A percentile compares a stretch with the other conserved stretches of the same genome.
Conservation (phyloP, 1,140 invertebrate species). For the Tetramorium simillimum region DNA sequence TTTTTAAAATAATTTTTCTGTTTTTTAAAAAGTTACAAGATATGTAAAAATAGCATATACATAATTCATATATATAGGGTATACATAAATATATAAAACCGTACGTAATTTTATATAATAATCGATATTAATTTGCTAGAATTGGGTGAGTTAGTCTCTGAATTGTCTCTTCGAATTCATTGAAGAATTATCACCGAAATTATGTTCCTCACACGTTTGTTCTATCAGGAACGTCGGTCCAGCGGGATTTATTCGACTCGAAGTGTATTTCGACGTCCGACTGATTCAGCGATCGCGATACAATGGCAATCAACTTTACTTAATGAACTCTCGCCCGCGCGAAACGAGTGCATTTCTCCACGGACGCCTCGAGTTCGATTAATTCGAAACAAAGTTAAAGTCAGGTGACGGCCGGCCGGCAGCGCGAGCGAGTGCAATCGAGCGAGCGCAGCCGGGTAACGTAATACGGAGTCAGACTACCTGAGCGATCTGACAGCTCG, state of each 20-base stretch:
- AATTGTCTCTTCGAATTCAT: not conserved
- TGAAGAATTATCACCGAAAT: not conserved
- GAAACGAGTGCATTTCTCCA: slow-evolving; percentile 38
- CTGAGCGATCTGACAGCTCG: slow-evolving; percentile 74
- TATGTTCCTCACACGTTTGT: not conserved
- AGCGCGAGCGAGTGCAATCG: slow-evolving; percentile 70
- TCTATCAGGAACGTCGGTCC: not conserved
- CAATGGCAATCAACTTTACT: slow-evolving; percentile 30
- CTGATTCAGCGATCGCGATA: slow-evolving; percentile 10
- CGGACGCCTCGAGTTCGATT: slow-evolving; percentile 71
- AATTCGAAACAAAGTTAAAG: slow-evolving; percentile 75
- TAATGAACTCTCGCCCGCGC: slow-evolving; percentile 12
- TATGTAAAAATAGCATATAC: no score
- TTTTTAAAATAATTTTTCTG: no score
- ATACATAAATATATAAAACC: no score
- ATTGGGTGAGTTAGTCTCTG: not conserved
- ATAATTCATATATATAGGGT: no score
- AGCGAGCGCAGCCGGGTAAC: slow-evolving; percentile 70
- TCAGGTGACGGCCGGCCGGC: slow-evolving; percentile 72
- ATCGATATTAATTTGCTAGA: not conserved
- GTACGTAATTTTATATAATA: not conserved
- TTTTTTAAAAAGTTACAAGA: no score
- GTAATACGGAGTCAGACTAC: slow-evolving; percentile 77
- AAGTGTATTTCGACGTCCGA: not conserved
- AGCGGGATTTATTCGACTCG: not conserved